Base-by-base conservation (phyloP, 2,888 invertebrate species). In the Sesia apiformis region DNA sequence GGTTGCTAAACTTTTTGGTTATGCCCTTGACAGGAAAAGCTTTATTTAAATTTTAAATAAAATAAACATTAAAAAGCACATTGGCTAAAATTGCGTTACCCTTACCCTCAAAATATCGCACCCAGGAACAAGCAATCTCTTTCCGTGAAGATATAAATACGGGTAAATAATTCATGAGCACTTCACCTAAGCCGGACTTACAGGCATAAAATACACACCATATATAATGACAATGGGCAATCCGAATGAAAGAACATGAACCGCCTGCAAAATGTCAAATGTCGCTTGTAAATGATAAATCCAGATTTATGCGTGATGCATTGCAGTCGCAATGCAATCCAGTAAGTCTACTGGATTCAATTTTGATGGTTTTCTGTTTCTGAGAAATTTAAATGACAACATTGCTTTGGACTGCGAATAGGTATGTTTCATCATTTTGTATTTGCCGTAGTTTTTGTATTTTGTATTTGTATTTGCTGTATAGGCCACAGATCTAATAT, bases 111-210 rank as follows among this genome's bases (percentile, higher is more conserved):
- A 23, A 23, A 23, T 23, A 42, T 42, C 81, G 72, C 63, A 62
- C 65, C 65, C 69, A 77, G 58, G 62, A 61, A 66, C 62, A 61
- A 67, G 71, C 71, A 72, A 71, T 69, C 72, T 70, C 70, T 64
- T 65, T 65, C 76, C 67, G 64, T 64, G 67, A 70, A 68, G 68
- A 67, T 68, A 71, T 70, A 72, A 67, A 70, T 63, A 66, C 60
- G 59, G 58, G 69, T 84, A 79, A 82, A 86, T 85, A 85, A 86
- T 85, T 83, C 84, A 86, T 84, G 81, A 85, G 75, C 63, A 66
- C 65, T 70, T 76, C 73, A 72, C 75, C 76, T 77, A 79, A 78
- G 67, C 69, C 64, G 59, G 4, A 50, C 53, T 42, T 46, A 62
- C 57, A 58, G 55, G 52, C 57, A 50, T 50, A 46, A 46, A 46